Evolutionary conservation across 2,113 vertebrate genomes (phyloP).

Genomic region (Falco punctatus): DNA sequence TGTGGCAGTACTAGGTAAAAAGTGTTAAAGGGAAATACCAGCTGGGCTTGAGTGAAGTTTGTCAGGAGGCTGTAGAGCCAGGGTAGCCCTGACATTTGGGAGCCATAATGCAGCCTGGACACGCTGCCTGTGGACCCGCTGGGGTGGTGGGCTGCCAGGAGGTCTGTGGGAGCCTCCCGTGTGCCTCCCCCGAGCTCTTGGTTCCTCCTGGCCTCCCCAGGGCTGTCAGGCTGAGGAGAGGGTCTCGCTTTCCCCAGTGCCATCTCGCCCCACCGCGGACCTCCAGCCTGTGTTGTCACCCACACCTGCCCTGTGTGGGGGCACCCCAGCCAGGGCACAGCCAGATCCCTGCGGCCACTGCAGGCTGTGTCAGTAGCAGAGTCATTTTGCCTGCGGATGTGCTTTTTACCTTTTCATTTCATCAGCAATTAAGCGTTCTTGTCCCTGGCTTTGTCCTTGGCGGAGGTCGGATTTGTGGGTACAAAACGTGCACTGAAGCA

Average conservation of each 20-base stretch:
- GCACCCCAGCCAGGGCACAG: neutral
- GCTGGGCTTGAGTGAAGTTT: neutral
- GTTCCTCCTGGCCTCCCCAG: neutral
- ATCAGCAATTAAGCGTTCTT: constrained; percentile 72
- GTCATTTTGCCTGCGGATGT: constrained; percentile 68
- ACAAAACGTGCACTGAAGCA: constrained; percentile 68
- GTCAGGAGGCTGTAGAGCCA: neutral
- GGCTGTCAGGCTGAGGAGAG: neutral
- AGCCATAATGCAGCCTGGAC: neutral
- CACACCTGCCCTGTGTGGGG: neutral
- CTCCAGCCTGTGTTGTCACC: neutral
- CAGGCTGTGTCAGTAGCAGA: constrained; percentile 61
- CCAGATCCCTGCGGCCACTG: neutral
- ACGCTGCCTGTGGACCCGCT: too few relatives aligned
- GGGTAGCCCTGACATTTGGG: neutral
- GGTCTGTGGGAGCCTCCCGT: neutral
- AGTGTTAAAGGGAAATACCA: neutral
- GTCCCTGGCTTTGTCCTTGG: constrained; percentile 69
- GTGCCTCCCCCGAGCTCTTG: neutral
- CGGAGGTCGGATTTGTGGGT: constrained; percentile 53
- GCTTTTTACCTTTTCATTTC: constrained; percentile 73
- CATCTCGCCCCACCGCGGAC: neutral
- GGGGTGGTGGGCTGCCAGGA: neutral
- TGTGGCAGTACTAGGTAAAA: neutral
- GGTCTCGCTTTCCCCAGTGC: neutral